A percentile compares a stretch with the other conserved stretches of the same genome.
These are phyloP conservation scores for Phragmatobia fuliginosa DNA, from an alignment of 2,888 invertebrate species.

Conservation along the genomic window DNA sequence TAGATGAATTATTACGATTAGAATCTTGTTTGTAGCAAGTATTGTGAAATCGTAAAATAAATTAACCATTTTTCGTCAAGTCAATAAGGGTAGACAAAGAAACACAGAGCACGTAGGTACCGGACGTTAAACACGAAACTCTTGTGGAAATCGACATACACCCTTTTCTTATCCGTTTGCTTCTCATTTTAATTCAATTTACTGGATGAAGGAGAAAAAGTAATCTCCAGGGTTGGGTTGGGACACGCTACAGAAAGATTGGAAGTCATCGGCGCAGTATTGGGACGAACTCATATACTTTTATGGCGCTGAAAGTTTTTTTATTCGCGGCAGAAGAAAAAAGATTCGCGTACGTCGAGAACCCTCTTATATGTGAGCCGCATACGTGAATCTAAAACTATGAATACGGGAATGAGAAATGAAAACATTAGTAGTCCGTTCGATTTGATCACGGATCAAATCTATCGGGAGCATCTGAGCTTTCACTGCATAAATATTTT, in stretches of 20 bases:
- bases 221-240: conserved; percentile 84
- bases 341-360: conserved; percentile 75
- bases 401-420: conserved; percentile 66
- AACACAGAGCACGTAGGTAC: conserved; percentile 56
- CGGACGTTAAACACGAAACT: conserved; percentile 70
- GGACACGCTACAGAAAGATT: conserved; percentile 82
- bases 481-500: conserved; percentile 52
- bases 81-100: conserved; percentile 41
- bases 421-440: conserved; percentile 70
- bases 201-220: conserved; percentile 84
- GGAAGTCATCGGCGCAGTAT: conserved; percentile 84
- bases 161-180: conserved; percentile 82
- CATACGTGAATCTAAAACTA: conserved; percentile 67
- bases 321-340: conserved; percentile 80
- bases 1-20: not conserved
- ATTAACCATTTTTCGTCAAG: not conserved
- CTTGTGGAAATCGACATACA: conserved; percentile 76
- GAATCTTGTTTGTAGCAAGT: not conserved
- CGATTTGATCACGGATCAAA: conserved; percentile 64
- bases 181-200: conserved; percentile 86
- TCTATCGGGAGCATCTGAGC: conserved; percentile 54
- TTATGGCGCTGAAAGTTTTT: conserved; percentile 82
- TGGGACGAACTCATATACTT: conserved; percentile 86
- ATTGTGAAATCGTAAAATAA: not conserved
- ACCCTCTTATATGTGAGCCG: conserved; percentile 68